phyloP scores from a whole-genome alignment of 2,888 invertebrate species.

The Pseudococcus longispinus region DNA sequence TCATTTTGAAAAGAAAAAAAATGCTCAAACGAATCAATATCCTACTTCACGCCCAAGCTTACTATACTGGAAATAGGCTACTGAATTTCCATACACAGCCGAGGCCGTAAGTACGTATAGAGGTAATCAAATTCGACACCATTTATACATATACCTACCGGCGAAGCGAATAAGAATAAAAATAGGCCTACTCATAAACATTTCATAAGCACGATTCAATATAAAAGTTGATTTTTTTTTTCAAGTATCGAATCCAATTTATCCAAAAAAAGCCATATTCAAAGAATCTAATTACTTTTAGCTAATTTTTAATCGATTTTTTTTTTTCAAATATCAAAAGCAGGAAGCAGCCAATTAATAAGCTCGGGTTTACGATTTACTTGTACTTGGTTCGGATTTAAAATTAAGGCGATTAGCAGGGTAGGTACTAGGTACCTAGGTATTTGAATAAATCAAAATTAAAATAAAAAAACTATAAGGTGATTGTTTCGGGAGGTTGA shows the following conservation, averaged over 20 bases:
- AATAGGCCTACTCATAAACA: conserved; percentile 17
- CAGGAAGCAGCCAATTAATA: conserved; percentile 35
- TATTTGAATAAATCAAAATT: neutral
- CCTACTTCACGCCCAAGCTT: conserved; percentile 16
- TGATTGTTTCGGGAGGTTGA: neutral
- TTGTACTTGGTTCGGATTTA: neutral
- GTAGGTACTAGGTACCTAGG: neutral
- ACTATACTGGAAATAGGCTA: conserved; percentile 18
- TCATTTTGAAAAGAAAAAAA: conserved; percentile 24
- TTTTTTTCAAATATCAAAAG: neutral
- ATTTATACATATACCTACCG: conserved; percentile 20
- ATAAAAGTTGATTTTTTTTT: neutral
- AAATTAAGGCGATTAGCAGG: neutral
- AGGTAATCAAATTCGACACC: conserved; percentile 16
- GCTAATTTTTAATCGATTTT: neutral
- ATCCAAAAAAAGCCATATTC: conserved; percentile 7
- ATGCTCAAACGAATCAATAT: conserved; percentile 31
- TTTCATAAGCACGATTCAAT: conserved; percentile 16
- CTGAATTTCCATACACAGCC: conserved; percentile 34
- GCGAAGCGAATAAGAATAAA: conserved; percentile 12
- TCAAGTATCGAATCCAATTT: neutral
- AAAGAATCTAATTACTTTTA: conserved; percentile 34
- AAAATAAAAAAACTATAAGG: neutral
- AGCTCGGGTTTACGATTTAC: conserved; percentile 7
- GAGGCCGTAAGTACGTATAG: neutral